phyloP scores from a whole-genome alignment of 2,797 vertebrate species.

The Hirundo rustica region DNA sequence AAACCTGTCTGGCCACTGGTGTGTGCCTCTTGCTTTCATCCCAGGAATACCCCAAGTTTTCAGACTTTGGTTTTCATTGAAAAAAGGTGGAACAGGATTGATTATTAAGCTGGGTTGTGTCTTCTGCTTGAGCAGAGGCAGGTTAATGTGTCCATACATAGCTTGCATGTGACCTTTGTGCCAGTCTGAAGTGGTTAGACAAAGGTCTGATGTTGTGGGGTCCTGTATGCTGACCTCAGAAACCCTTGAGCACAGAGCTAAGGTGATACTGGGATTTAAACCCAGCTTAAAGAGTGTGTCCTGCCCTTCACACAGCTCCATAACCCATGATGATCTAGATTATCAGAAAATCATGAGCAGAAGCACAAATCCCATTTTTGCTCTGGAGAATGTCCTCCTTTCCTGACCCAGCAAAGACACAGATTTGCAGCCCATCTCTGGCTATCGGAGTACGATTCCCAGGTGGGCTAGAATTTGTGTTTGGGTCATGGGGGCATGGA shows the following conservation, averaged over 20 bases:
- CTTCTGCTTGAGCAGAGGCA: background rate
- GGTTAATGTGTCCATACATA: background rate
- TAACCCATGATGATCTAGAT: background rate
- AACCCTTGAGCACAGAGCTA: background rate
- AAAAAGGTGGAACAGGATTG: background rate
- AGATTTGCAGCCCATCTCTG: rapidly evolving
- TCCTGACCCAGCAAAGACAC: background rate
- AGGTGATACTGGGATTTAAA: background rate
- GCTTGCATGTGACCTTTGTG: background rate
- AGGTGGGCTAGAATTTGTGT: too few relatives aligned
- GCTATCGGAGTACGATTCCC: rapidly evolving
- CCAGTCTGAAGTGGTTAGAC: background rate
- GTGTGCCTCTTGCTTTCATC: background rate
- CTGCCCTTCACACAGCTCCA: background rate
- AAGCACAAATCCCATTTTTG: background rate
- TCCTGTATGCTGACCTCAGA: background rate
- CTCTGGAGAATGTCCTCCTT: background rate
- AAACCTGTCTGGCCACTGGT: background rate
- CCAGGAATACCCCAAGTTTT: background rate
- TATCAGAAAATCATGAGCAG: background rate
- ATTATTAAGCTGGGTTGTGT: background rate
- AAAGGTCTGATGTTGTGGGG: background rate
- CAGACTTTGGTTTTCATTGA: background rate
- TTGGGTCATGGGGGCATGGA: background rate
- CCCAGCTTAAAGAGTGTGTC: background rate